These are phyloP conservation scores for Hemiscyllium ocellatum DNA, from an alignment of 2,113 vertebrate species.

Conservation along the genomic window DNA sequence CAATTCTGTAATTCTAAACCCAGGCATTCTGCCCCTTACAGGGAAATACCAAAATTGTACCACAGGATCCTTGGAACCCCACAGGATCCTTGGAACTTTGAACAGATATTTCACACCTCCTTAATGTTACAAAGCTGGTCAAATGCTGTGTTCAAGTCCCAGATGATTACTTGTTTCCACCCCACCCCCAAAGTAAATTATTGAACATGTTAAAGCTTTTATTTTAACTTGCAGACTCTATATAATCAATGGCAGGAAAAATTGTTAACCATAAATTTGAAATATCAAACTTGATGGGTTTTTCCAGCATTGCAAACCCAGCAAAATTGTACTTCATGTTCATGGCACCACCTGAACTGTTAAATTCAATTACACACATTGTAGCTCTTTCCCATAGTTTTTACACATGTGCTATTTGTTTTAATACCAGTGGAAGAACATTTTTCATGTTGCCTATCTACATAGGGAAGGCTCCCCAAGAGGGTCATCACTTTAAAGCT, in stretches of 20 bases:
- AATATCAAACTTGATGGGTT: constrained; percentile 8
- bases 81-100: too few species aligned
- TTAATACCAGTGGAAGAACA: neutral
- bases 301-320: neutral
- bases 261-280: neutral
- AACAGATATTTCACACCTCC: neutral
- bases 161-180: too few species aligned
- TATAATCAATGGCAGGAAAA: neutral
- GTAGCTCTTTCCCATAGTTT: neutral
- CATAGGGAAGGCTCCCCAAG: neutral
- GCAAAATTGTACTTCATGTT: neutral
- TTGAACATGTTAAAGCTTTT: neutral
- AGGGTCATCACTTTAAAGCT: neutral
- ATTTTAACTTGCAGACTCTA: neutral
- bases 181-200: neutral
- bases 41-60: too few species aligned
- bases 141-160: neutral
- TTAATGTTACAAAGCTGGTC: neutral
- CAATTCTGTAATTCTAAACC: too few species aligned
- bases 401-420: constrained; percentile 6
- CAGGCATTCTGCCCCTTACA: too few species aligned
- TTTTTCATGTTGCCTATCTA: neutral
- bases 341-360: constrained; percentile 2
- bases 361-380: neutral
- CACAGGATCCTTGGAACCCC: too few species aligned